phyloP scores from a whole-genome alignment of 2,113 vertebrate genomes.

The Vulpes ferrilata region DNA sequence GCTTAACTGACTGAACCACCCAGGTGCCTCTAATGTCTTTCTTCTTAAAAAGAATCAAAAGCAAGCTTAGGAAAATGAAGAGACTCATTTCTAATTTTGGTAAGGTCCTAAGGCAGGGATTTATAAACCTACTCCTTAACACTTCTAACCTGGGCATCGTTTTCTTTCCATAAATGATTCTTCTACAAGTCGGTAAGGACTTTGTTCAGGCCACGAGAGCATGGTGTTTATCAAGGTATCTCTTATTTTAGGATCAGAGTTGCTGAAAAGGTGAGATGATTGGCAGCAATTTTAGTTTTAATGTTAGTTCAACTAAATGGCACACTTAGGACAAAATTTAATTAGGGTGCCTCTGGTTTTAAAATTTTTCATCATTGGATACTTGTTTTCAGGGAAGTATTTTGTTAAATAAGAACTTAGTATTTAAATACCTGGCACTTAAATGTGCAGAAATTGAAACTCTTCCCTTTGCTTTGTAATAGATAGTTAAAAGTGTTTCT shows the following conservation, averaged over 20 bases:
- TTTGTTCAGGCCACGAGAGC: background rate
- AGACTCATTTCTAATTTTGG: background rate
- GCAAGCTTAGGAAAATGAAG: background rate
- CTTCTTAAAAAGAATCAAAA: background rate
- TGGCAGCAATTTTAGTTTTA: background rate
- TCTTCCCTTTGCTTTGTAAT: background rate
- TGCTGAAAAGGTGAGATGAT: background rate
- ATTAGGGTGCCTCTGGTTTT: background rate
- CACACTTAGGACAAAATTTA: background rate
- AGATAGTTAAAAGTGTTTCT: background rate
- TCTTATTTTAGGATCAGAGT: background rate
- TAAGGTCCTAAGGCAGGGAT: background rate
- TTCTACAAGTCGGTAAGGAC: background rate
- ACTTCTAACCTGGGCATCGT: background rate
- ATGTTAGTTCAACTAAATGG: background rate
- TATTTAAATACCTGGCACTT: background rate
- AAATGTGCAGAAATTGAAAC: background rate
- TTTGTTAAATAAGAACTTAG: background rate
- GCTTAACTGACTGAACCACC: no score
- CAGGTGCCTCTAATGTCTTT: background rate
- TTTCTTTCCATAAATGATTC: background rate
- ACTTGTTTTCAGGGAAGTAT: background rate
- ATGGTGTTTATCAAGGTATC: background rate
- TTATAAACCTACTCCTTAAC: background rate
- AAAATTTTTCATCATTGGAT: background rate